phyloP scores from a whole-genome alignment of 2,113 vertebrate genomes.

The Halcyon malimbica region DNA sequence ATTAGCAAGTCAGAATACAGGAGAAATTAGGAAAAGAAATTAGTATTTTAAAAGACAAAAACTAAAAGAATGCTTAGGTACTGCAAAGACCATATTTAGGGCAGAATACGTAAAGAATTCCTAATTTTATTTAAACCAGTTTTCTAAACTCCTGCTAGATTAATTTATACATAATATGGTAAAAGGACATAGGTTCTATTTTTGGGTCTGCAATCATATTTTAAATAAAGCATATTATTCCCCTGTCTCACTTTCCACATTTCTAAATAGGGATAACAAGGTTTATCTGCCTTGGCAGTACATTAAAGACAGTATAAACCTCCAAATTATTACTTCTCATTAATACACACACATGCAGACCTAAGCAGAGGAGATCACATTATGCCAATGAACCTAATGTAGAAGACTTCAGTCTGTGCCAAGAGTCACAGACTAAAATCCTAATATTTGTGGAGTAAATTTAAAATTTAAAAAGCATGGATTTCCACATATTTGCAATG shows the following conservation, averaged over 20 bases:
- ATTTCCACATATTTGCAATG: not conserved
- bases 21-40: not conserved
- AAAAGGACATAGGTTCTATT: constrained; percentile 7
- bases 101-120: not conserved
- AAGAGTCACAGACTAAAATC: not conserved
- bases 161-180: not conserved
- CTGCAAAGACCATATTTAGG: not conserved
- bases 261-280: constrained; percentile 24
- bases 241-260: not conserved
- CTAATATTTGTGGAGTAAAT: not conserved
- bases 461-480: not conserved
- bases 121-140: constrained; percentile 3
- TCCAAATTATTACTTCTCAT: not conserved
- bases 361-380: not conserved
- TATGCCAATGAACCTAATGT: not conserved
- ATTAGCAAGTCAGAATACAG: not conserved
- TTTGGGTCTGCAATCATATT: not conserved
- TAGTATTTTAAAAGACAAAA: not conserved
- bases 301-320: constrained; percentile 5
- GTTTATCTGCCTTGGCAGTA: constrained; percentile 22
- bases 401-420: not conserved
- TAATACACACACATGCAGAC: not conserved
- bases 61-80: not conserved
- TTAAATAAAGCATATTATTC: constrained; percentile 19
- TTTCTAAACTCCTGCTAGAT: not conserved